These are phyloP conservation scores for Hippocampus barbouri DNA, from an alignment of 2,113 vertebrate genomes.

Conservation along the genomic window DNA sequence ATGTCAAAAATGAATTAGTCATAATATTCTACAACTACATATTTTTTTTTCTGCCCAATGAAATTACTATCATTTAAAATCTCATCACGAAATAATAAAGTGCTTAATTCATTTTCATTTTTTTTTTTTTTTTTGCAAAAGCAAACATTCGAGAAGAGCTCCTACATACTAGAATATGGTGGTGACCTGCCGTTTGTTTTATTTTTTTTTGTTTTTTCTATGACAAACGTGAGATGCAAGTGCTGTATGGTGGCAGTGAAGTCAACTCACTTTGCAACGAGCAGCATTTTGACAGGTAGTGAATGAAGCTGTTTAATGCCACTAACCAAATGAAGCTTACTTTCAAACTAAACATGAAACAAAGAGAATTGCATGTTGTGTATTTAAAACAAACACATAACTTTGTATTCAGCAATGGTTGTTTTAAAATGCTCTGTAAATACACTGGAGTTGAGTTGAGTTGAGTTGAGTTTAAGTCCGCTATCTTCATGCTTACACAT, in stretches of 20 bases:
- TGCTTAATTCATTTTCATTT: not conserved
- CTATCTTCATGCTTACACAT: not conserved
- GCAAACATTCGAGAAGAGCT: too few relatives aligned
- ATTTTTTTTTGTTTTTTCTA: not conserved
- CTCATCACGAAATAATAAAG: not conserved
- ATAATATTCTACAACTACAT: too few relatives aligned
- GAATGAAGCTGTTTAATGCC: not conserved
- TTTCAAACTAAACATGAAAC: not conserved
- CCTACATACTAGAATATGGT: too few relatives aligned
- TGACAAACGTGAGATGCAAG: not conserved
- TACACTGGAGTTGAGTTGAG: too few relatives aligned
- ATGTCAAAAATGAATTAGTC: too few relatives aligned
- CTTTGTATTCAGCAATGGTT: too few relatives aligned
- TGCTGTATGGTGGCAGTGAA: not conserved
- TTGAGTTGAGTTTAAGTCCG: too few relatives aligned
- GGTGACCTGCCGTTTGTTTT: not conserved
- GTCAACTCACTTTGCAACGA: not conserved
- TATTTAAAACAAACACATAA: not conserved
- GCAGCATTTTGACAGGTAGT: not conserved
- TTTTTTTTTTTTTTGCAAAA: too few relatives aligned
- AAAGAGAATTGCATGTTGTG: not conserved
- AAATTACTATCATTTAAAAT: not conserved
- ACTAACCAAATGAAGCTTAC: not conserved
- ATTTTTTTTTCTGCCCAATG: not conserved
- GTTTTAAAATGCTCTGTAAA: too few relatives aligned